Evolutionary conservation across 2,888 invertebrate species (phyloP), one percentile per base, ranked within the genome.

Genomic region (Leptopilina drosophilae): DNA sequence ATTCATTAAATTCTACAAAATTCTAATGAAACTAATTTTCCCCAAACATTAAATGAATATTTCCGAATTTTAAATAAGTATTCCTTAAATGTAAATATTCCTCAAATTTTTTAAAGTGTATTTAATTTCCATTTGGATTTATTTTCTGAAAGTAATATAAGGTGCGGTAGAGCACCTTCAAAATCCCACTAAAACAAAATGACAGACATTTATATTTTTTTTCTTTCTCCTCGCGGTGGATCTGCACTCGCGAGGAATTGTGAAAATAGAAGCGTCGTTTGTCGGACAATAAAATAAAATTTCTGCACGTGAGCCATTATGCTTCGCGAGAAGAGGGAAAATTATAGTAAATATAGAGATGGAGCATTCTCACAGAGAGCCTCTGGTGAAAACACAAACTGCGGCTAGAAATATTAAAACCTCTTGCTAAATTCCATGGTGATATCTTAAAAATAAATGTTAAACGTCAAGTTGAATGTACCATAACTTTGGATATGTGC

Each of bases 271-370:
- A 11, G n/a, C 33, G 73, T 56, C 56, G 56, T 73, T 73, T 73
- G 40, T 73, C n/a, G 56, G 56, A n/a, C 40, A 73, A 73, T 73
- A 73, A 73, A 73, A 73, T 73, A 73, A 73, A 73, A 73, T 73
- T 73, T 73, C 53, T 33, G 56, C 56, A 73, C 56, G 73, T 73
- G 73, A 73, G 15, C 56, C 73, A 73, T 73, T 40, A 59, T 53
- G n/a, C 33, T 49, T 59, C 40, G 56, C 56, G 56, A 40, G 56
- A 59, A n/a, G 42, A n/a, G 56, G 56, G 40, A 73, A 73, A 73
- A 73, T 73, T 73, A 73, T 73, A 33, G 42, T 8, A 33, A 33
- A 33, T 33, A 42, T 6, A 42, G 42, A 42, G 42, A 8, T 8
- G 42, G 8, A 42, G 42, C 6, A 42, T 33, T 33, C 33, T 33